Evolutionary conservation across 1,140 invertebrate species (phyloP), one percentile per base, ranked within the genome.

Genomic region (Drepana arcuata): DNA sequence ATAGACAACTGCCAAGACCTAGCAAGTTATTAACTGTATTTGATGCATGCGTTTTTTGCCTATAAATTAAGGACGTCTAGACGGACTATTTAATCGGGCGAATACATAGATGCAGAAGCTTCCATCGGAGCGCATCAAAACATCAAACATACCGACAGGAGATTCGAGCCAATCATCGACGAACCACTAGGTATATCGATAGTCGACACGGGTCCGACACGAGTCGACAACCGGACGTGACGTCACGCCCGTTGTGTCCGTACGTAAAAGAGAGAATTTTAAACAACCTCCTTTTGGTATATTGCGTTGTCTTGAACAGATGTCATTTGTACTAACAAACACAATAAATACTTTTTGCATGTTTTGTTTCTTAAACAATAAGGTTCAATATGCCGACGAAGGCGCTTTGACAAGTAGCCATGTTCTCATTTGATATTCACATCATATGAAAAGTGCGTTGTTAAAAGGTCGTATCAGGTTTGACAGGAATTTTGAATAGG

Each of bases 241-340:
- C 75, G 75, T 73, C 65, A 67, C 56, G 34, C 65, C 65, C 56
- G 36, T 39, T 55, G 52, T 57, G 58, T 57, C 68, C 56, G 52
- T 46, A 63, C 72, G 70, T 74, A 74, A 71, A 73, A 71, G 55
- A 57, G 61, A 74, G 71, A 74, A 81, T 78, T 74, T 75, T 74
- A 77, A 78, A 81, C 71, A 81, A 74, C 61, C 68, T 70, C 49
- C 53, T 71, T 71, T 68, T 68, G 50, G 66, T 70, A 61, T 65
- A 69, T 69, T 58, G 54, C 51, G 53, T 60, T 55, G 63, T 65
- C 57, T 62, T 39, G 47, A 68, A 66, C 66, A 74, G 53, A 68
- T 73, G 73, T 71, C 70, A 64, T 61, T 66, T 49, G 46, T 48
- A 67, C 64, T 63, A 72, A 69, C 61, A 69, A 59, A 66, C 41